Conservation (phyloP, 1,140 invertebrate genomes). For the Ostrea edulis region DNA sequence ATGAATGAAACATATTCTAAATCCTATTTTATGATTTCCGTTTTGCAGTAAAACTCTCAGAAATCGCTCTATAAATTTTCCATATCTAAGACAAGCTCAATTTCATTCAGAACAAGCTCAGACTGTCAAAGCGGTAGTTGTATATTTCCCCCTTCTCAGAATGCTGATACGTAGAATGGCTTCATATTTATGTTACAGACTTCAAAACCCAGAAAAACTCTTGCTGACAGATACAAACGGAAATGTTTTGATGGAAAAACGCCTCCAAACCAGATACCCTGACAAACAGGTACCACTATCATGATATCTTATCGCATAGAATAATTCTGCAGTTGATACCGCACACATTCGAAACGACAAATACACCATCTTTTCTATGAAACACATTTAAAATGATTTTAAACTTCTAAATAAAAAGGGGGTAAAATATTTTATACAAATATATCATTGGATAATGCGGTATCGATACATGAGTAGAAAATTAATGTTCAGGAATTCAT, state of each 20-base stretch:
- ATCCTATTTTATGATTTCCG: slow-evolving; percentile 29
- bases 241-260: slow-evolving; percentile 42
- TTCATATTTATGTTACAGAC: slow-evolving; percentile 29
- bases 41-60: background rate
- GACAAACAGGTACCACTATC: slow-evolving; percentile 45
- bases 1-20: slow-evolving; percentile 23
- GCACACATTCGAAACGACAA: background rate
- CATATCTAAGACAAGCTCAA: slow-evolving; percentile 12
- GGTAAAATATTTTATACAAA: too few species aligned
- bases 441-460: too few species aligned
- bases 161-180: background rate
- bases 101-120: slow-evolving; percentile 23
- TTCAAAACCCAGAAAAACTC: slow-evolving; percentile 43
- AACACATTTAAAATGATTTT: too few species aligned
- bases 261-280: background rate
- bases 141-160: background rate
- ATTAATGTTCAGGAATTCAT: background rate
- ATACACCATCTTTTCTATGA: background rate
- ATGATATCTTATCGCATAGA: background rate
- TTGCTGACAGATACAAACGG: slow-evolving; percentile 44
- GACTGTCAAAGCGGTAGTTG: background rate
- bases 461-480: too few species aligned
- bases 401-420: too few species aligned
- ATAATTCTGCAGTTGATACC: background rate
- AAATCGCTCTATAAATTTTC: background rate